A percentile compares a stretch with the other conserved stretches of the same genome.
Evolutionary conservation across 2,113 vertebrate genomes (phyloP).

Genomic region (Xenopus borealis): DNA sequence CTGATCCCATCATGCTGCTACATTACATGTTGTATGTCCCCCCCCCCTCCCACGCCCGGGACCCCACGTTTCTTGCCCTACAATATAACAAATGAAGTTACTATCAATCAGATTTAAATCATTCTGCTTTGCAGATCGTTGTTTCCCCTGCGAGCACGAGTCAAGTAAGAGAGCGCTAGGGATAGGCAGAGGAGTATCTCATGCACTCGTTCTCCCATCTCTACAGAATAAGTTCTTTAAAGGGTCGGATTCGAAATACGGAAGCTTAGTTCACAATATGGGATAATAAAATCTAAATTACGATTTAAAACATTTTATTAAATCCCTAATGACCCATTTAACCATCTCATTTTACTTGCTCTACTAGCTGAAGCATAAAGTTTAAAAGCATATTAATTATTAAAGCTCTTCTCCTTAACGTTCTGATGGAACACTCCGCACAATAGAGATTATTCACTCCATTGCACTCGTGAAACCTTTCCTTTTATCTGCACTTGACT

Average conservation of each 20-base stretch:
- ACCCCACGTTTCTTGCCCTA: no score
- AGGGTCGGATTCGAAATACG: neutral
- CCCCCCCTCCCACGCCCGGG: no score
- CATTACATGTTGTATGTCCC: no score
- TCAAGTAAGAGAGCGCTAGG: no score
- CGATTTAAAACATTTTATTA: neutral
- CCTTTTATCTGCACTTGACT: neutral
- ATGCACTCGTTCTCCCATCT: no score
- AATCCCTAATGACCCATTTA: neutral
- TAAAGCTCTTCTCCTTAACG: slow-evolving; percentile 10
- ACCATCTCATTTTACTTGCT: neutral
- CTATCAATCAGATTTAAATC: no score
- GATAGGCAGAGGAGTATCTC: no score
- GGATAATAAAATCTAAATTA: neutral
- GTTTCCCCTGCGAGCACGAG: no score
- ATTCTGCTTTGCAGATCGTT: no score
- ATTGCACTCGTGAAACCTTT: slow-evolving; percentile 26
- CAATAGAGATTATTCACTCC: slow-evolving; percentile 22
- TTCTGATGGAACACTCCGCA: slow-evolving; percentile 13
- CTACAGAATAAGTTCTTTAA: no score
- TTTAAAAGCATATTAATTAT: slow-evolving; percentile 42
- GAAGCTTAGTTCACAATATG: neutral
- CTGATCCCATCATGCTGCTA: no score
- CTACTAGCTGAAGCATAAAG: neutral
- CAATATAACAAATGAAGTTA: no score